phyloP scores from a whole-genome alignment of 2,113 vertebrate genomes.

The Morone saxatilis region DNA sequence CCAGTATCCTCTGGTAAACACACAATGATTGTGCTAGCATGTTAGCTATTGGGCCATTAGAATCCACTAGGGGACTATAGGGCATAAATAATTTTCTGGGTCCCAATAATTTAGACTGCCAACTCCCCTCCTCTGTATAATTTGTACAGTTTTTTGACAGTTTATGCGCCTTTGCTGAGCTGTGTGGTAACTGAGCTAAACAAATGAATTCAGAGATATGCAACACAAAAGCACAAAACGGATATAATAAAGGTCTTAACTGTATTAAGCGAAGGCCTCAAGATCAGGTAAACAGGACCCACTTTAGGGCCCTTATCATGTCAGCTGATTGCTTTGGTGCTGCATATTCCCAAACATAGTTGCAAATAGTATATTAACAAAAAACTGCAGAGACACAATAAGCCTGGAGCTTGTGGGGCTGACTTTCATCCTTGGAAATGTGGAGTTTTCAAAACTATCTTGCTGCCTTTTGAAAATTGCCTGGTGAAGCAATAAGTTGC shows the following conservation, averaged over 20 bases:
- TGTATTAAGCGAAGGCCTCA: neutral
- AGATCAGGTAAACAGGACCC: neutral
- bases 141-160: neutral
- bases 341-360: neutral
- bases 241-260: neutral
- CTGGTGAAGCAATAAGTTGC: conserved; percentile 17
- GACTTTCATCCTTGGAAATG: neutral
- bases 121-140: neutral
- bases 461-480: neutral
- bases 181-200: neutral
- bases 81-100: neutral
- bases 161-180: no score
- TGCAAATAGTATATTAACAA: neutral
- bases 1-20: neutral
- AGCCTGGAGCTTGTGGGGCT: no score
- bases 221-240: neutral
- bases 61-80: neutral
- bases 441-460: neutral
- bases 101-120: neutral
- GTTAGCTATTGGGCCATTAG: neutral
- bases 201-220: neutral
- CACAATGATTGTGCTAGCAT: no score
- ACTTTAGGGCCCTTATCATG: neutral
- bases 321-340: neutral
- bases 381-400: no score